These are phyloP conservation scores for Trichogramma pretiosum DNA, from an alignment of 1,140 invertebrate genomes.

Conservation along the genomic window DNA sequence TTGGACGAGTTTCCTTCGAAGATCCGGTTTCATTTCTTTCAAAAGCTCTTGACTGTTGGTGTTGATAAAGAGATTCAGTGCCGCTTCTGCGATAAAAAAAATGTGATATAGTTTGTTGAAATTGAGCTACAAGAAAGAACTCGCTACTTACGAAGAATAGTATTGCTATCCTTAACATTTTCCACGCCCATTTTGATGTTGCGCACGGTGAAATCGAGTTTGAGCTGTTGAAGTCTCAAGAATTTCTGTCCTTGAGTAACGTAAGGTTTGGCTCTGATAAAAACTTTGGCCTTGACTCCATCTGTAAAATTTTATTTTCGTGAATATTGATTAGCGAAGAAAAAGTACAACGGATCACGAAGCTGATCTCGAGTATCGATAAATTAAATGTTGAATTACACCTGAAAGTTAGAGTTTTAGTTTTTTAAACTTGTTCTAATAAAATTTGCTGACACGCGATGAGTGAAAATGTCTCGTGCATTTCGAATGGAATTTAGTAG, in stretches of 20 bases:
- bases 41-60: slow-evolving; percentile 71
- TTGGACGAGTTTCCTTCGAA: slow-evolving; percentile 64
- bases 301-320: slow-evolving; percentile 55
- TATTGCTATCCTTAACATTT: slow-evolving; percentile 68
- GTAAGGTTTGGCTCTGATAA: slow-evolving; percentile 61
- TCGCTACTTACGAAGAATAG: slow-evolving; percentile 61
- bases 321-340: too few relatives aligned
- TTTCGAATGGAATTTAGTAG: too few relatives aligned
- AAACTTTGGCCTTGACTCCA: slow-evolving; percentile 72
- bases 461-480: too few relatives aligned
- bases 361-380: not conserved
- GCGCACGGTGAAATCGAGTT: slow-evolving; percentile 72
- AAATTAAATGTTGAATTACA: not conserved
- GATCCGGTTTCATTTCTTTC: slow-evolving; percentile 77
- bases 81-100: slow-evolving; percentile 56
- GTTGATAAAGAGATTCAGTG: slow-evolving; percentile 78
- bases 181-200: slow-evolving; percentile 75
- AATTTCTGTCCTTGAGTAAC: slow-evolving; percentile 52
- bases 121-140: not conserved
- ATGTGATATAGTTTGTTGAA: not conserved
- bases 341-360: not conserved
- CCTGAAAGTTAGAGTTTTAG: too few relatives aligned
- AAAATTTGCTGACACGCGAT: too few relatives aligned
- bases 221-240: slow-evolving; percentile 60
- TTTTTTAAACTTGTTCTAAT: too few relatives aligned